Evolutionary conservation across 2,888 invertebrate genomes (phyloP).

Genomic region (Dolichomitus sp.): DNA sequence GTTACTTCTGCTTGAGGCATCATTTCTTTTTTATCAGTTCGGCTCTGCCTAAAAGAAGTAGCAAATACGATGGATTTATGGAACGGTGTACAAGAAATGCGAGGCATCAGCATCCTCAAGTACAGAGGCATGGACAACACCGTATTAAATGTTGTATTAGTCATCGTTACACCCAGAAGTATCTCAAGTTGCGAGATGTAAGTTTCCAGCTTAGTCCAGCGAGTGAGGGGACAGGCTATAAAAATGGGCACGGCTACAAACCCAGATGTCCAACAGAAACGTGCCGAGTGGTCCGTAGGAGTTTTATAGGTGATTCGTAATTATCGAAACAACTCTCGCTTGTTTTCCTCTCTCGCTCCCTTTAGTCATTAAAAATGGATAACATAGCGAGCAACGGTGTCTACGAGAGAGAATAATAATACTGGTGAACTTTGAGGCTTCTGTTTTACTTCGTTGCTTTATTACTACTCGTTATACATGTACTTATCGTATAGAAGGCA

Average conservation of each 20-base stretch:
- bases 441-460: slow-evolving; percentile 59
- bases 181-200: neutral
- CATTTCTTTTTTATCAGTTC: slow-evolving; percentile 4
- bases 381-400: slow-evolving; percentile 36
- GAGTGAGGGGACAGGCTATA: slow-evolving; percentile 1
- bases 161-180: neutral
- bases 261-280: slow-evolving; percentile 1
- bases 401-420: slow-evolving; percentile 26
- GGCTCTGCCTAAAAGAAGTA: neutral
- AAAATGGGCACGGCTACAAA: slow-evolving; percentile 11
- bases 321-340: slow-evolving; percentile 46
- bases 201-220: neutral
- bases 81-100: neutral
- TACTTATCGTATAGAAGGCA: slow-evolving; percentile 12
- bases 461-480: slow-evolving; percentile 45
- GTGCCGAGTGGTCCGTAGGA: slow-evolving; percentile 1
- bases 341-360: neutral
- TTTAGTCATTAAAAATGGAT: slow-evolving; percentile 26
- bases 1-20: neutral
- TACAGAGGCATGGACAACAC: neutral
- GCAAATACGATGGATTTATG: neutral
- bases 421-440: slow-evolving; percentile 50
- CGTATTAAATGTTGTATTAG: neutral
- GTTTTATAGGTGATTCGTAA: slow-evolving; percentile 47
- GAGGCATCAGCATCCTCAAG: neutral